Evolutionary conservation across 1,140 invertebrate genomes (phyloP), one percentile per base, ranked within the genome.

Genomic region (Luehdorfia chinensis): DNA sequence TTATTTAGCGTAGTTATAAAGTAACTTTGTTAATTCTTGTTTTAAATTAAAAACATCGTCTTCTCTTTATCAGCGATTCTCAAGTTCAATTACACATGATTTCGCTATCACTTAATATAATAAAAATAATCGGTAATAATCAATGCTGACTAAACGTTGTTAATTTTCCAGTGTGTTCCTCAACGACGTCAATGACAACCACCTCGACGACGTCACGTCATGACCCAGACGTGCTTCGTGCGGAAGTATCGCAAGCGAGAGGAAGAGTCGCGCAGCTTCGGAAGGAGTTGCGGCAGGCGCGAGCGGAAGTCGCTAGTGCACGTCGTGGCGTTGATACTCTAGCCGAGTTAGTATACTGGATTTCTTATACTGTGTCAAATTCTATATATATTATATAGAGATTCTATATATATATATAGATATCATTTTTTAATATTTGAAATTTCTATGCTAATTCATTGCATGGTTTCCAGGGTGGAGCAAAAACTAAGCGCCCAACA

Each of bases 271-370:
- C 95, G 12, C 90, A 95, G 57, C 88, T 99, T 8, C 94, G 96
- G 73, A 92, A 94, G 62, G 97, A 99, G 87, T 84, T 98, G 61
- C 93, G 96, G 67, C 96, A 97, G 75, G 97, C 97, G 50, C 90
- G 93, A 62, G 94, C 95, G 6, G 97, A 98, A 83, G 95, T 98
- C 87, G 92, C 93, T 23, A 94, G 95, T 68, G 97, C 96, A 34
- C 93, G 97, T 68, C 91, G 95, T 45, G 97, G 97, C 50, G 94
- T 98, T 23, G 94, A 97, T 69, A 98, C 96, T 0, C 88, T 99
- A 25, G 90, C 94, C 39, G 94, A 93, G 93, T 96, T 88, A 91
- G 91, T 90, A 64, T 15, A 9, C 27, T 4, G 13, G 34, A 6
- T 21, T 31, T 32, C 37, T 28, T 28, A 31, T 15, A 48, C 43